These are phyloP conservation scores for Hiodon alosoides DNA, from an alignment of 2,113 vertebrate genomes.

Conservation along the genomic window DNA sequence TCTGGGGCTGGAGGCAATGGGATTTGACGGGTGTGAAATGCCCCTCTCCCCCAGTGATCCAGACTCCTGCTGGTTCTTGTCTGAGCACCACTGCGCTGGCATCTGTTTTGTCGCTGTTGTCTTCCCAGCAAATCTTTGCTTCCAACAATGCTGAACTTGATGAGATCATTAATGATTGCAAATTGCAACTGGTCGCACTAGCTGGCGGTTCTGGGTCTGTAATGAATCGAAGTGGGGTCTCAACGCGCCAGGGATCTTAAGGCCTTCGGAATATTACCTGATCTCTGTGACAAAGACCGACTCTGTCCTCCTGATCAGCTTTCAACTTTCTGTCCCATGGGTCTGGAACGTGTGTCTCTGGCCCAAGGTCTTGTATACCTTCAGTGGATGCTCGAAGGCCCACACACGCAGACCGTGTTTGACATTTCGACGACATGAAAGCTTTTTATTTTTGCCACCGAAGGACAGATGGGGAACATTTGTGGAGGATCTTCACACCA, in stretches of 20 bases:
- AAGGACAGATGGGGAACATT: slow-evolving; percentile 57
- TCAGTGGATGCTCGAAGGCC: background rate
- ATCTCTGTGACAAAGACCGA: background rate
- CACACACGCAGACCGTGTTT: background rate
- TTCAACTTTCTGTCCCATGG: background rate
- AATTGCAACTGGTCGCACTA: background rate
- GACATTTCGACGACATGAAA: slow-evolving; percentile 31
- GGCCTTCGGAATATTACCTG: background rate
- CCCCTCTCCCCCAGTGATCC: slow-evolving; percentile 8
- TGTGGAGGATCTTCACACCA: slow-evolving; percentile 51
- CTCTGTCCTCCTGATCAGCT: background rate
- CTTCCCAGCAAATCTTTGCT: background rate
- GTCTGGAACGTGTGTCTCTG: background rate
- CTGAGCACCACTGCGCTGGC: background rate
- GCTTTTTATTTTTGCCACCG: slow-evolving; percentile 32
- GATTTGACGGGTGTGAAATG: slow-evolving; percentile 50
- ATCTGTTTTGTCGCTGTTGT: slow-evolving; percentile 1
- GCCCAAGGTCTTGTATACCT: too few species aligned
- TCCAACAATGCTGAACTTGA: background rate
- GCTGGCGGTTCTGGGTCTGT: background rate
- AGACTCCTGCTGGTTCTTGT: slow-evolving; percentile 13
- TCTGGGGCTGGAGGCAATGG: slow-evolving; percentile 31
- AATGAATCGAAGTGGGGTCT: background rate
- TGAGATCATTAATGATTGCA: background rate
- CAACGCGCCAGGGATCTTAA: too few species aligned